phyloP scores from a whole-genome alignment of 2,797 vertebrate species.

The Cossypha niveicapilla region DNA sequence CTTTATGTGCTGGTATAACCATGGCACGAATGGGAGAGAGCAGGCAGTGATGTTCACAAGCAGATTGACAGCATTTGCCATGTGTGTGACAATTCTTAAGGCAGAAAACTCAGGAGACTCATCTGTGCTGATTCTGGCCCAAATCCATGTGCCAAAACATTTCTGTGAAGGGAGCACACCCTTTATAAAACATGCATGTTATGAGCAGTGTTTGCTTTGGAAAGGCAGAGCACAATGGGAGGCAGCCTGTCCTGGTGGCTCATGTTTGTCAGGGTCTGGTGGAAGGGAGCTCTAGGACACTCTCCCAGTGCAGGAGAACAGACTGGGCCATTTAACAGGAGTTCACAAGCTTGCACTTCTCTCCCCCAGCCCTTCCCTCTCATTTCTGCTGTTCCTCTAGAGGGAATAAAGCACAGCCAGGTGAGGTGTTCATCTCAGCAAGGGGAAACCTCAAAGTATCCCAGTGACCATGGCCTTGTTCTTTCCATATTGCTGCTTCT shows the following conservation, averaged over 20 bases:
- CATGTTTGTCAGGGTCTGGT: neutral
- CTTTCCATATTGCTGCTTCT: neutral
- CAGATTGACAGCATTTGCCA: neutral
- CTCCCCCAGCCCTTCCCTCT: neutral
- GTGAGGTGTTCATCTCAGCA: neutral
- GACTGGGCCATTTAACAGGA: neutral
- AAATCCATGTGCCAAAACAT: neutral
- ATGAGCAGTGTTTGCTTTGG: constrained; percentile 27
- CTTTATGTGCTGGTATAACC: neutral
- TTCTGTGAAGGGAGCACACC: neutral
- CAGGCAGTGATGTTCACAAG: neutral
- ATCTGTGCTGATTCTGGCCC: constrained; percentile 29
- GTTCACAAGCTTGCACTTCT: neutral
- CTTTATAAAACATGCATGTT: neutral
- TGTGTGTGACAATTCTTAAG: neutral
- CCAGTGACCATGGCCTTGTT: neutral
- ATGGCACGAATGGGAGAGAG: neutral
- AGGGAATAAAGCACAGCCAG: neutral
- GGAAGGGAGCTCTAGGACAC: neutral
- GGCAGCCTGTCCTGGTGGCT: neutral
- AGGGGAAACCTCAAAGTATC: neutral
- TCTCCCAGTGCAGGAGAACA: neutral
- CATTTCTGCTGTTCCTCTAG: neutral
- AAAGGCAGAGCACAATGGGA: neutral
- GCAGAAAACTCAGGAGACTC: neutral